These are phyloP conservation scores for Platichthys stellatus DNA, from an alignment of 2,113 vertebrate species.

Conservation along the genomic window DNA sequence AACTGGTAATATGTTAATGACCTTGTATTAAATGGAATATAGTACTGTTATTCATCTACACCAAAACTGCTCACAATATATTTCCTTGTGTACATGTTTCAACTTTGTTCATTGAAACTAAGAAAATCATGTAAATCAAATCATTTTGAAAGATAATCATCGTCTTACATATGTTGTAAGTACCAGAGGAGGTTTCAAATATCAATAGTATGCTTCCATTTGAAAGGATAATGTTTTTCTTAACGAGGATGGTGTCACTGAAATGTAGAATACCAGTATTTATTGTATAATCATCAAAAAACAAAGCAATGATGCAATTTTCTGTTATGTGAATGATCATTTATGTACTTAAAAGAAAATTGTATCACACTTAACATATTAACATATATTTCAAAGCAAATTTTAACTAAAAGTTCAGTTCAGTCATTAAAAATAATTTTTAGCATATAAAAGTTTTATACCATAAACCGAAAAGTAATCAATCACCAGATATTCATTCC, in stretches of 20 bases:
- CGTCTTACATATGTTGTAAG: too few relatives aligned
- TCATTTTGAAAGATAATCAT: too few relatives aligned
- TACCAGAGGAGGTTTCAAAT: too few relatives aligned
- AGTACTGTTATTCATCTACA: too few relatives aligned
- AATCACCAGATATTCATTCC: slow-evolving; percentile 38
- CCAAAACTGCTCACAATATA: too few relatives aligned
- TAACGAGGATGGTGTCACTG: background rate
- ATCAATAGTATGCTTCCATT: too few relatives aligned
- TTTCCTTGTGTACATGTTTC: too few relatives aligned
- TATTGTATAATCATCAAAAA: background rate
- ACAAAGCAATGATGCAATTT: background rate
- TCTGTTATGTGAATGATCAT: background rate
- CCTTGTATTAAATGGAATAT: too few relatives aligned
- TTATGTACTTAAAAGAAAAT: background rate
- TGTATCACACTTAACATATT: slow-evolving; percentile 7
- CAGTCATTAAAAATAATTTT: slow-evolving; percentile 51
- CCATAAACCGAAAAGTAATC: slow-evolving; percentile 41
- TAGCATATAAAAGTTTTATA: slow-evolving; percentile 46
- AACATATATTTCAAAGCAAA: background rate
- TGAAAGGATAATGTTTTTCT: too few relatives aligned
- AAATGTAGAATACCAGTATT: background rate
- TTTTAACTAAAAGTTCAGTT: slow-evolving; percentile 9
- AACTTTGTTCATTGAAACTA: too few relatives aligned
- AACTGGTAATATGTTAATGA: too few relatives aligned
- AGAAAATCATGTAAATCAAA: too few relatives aligned